These are phyloP conservation scores for Sphenopsis melanotis DNA, from an alignment of 2,797 vertebrate genomes.

Conservation along the genomic window DNA sequence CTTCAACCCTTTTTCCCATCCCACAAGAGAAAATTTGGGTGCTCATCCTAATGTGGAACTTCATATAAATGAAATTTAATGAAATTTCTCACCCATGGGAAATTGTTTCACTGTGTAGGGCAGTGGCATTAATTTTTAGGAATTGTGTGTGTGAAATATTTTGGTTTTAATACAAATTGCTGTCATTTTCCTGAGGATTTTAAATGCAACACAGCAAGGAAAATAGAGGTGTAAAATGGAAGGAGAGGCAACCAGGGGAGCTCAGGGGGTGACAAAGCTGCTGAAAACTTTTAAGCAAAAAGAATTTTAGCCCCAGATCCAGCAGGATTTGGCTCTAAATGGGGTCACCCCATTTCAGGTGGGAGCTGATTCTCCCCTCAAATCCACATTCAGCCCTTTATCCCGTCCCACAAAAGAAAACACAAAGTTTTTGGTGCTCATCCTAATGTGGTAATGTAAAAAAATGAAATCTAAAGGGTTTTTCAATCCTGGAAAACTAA, in stretches of 20 bases:
- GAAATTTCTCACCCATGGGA: background rate
- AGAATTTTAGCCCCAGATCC: background rate
- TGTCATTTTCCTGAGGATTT: background rate
- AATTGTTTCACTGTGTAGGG: background rate
- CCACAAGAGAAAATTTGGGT: accelerated
- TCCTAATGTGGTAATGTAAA: background rate
- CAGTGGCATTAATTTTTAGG: accelerated
- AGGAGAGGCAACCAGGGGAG: background rate
- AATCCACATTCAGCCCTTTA: accelerated
- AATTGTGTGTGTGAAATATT: accelerated
- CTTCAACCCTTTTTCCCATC: background rate
- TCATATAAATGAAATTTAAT: background rate
- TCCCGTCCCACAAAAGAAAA: accelerated
- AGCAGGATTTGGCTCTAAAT: background rate
- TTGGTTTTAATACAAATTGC: background rate
- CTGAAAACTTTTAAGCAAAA: background rate
- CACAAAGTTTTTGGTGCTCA: background rate
- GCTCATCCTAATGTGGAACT: background rate
- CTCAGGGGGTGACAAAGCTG: background rate
- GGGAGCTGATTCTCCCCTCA: accelerated
- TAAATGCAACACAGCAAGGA: background rate
- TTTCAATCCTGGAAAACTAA: background rate
- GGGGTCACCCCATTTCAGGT: accelerated
- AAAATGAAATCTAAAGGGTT: accelerated
- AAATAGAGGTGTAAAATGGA: background rate